phyloP scores from a whole-genome alignment of 2,797 vertebrate genomes.

The Mus spretus region DNA sequence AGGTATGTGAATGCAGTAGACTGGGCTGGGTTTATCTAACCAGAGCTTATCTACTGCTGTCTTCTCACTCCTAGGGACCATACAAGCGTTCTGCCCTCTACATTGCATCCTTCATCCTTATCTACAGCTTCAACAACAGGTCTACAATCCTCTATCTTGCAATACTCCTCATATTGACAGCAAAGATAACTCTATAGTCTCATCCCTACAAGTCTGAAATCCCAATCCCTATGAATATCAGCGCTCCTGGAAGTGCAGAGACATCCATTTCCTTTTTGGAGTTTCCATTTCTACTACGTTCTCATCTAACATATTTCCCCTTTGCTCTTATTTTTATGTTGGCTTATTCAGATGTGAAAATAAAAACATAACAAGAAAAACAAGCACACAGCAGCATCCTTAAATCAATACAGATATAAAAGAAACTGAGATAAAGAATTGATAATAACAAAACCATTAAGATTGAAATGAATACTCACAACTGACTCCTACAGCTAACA shows the following conservation, averaged over 20 bases:
- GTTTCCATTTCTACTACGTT: neutral
- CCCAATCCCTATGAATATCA: too few relatives aligned
- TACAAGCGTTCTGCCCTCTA: neutral
- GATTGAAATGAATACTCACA: too few relatives aligned
- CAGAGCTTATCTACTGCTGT: neutral
- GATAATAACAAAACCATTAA: too few relatives aligned
- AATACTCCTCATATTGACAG: too few relatives aligned
- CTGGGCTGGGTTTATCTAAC: neutral
- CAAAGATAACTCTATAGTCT: neutral
- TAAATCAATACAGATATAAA: neutral
- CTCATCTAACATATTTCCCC: neutral
- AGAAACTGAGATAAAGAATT: neutral
- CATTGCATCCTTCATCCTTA: neutral
- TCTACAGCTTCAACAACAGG: neutral
- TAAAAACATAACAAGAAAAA: neutral
- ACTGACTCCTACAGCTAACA: neutral
- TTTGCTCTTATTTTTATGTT: neutral
- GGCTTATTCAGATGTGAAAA: neutral
- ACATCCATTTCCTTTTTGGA: neutral
- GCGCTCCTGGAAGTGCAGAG: neutral
- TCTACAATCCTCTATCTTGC: neutral
- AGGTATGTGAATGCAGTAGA: neutral
- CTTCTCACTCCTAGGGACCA: neutral
- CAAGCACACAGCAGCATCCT: neutral
- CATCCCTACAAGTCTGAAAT: neutral